These are phyloP conservation scores for Mormyrus hasselquistii DNA, from an alignment of 2,797 vertebrate species.

Conservation along the genomic window DNA sequence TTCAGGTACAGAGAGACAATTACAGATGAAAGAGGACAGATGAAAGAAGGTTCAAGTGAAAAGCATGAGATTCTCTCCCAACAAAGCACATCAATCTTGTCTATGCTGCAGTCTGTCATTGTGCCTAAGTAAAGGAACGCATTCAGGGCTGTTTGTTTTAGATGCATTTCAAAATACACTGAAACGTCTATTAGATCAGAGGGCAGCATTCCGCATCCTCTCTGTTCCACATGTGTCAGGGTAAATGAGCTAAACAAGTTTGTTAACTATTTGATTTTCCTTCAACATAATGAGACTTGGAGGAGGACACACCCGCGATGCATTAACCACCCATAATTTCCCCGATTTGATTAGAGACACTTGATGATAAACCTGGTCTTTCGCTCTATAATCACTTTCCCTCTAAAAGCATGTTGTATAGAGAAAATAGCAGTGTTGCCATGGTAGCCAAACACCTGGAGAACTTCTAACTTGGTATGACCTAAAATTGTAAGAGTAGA, in stretches of 20 bases:
- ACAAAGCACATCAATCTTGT: background rate
- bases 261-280: background rate
- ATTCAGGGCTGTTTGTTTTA: background rate
- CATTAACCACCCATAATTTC: background rate
- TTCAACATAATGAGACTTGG: background rate
- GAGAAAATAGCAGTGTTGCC: background rate
- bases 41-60: background rate
- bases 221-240: background rate
- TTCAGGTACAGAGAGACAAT: background rate
- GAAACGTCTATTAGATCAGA: background rate
- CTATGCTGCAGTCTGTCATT: background rate
- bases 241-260: background rate
- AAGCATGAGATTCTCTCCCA: background rate
- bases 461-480: background rate
- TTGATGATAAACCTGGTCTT: background rate
- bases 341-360: background rate
- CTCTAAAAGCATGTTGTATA: background rate
- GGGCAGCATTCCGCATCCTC: background rate
- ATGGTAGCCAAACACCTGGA: background rate
- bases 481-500: background rate
- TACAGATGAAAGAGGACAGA: background rate
- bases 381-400: conserved; percentile 1
- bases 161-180: background rate
- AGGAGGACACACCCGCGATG: background rate
- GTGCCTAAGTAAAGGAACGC: background rate